Evolutionary conservation across 1,140 invertebrate species (phyloP).

Genomic region (Drosophila elegans): DNA sequence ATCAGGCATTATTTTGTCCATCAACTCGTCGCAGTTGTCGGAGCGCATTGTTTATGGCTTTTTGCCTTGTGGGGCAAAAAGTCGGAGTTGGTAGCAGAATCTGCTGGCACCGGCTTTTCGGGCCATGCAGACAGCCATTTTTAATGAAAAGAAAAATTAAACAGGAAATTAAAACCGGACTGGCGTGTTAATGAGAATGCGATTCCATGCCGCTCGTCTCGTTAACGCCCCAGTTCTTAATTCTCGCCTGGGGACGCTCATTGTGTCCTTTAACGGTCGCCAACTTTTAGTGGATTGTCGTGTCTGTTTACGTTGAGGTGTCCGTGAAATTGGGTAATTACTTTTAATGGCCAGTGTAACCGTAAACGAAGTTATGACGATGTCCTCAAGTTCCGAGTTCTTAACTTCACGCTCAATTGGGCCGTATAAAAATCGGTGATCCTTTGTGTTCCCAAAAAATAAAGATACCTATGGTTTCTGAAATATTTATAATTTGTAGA

Average conservation of each 20-base stretch:
- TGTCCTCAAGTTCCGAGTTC: slow-evolving; percentile 8
- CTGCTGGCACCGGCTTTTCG: not conserved
- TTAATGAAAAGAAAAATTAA: slow-evolving; percentile 76
- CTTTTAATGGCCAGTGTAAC: slow-evolving; percentile 40
- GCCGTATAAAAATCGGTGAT: too few species aligned
- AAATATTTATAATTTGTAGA: too few species aligned
- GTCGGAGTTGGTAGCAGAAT: slow-evolving; percentile 9
- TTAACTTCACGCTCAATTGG: slow-evolving; percentile 7
- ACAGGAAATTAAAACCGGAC: slow-evolving; percentile 77
- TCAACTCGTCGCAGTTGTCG: slow-evolving; percentile 60
- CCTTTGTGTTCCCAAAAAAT: too few species aligned
- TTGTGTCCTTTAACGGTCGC: slow-evolving; percentile 13
- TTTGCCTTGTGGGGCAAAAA: slow-evolving; percentile 17
- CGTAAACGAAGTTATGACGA: slow-evolving; percentile 37
- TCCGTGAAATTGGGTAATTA: slow-evolving; percentile 55
- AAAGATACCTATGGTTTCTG: too few species aligned
- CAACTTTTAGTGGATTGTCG: slow-evolving; percentile 39
- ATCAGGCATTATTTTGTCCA: slow-evolving; percentile 74
- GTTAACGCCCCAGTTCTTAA: slow-evolving; percentile 64
- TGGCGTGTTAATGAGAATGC: slow-evolving; percentile 71
- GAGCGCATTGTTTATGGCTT: slow-evolving; percentile 67
- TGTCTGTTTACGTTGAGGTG: slow-evolving; percentile 43
- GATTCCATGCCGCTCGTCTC: slow-evolving; percentile 32
- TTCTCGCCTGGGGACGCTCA: slow-evolving; percentile 32
- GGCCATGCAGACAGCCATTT: slow-evolving; percentile 48